Evolutionary conservation across 2,797 vertebrate species (phyloP).

Genomic region (Anniella stebbinsi): DNA sequence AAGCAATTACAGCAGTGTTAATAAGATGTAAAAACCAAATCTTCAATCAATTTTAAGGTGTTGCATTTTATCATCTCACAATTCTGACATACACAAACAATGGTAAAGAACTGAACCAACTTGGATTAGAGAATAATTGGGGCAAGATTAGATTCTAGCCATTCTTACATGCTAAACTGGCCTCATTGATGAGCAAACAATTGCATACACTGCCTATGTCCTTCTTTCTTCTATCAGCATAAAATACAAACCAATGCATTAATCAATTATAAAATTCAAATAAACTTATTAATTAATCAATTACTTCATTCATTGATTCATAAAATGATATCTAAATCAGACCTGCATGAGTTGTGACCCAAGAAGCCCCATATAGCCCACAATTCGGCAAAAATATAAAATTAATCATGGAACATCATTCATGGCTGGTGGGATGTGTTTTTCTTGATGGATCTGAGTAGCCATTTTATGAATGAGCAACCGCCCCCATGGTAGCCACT

Average conservation of each 20-base stretch:
- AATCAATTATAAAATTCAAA: background rate
- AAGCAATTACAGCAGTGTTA: background rate
- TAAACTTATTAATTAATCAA: background rate
- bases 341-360: background rate
- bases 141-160: too few relatives aligned
- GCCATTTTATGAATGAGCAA: too few relatives aligned
- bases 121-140: background rate
- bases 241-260: background rate
- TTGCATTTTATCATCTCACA: conserved; percentile 6
- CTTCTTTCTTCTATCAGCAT: background rate
- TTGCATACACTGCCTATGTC: background rate
- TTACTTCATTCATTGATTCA: background rate
- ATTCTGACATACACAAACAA: background rate
- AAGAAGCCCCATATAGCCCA: background rate
- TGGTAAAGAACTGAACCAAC: background rate
- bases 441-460: background rate
- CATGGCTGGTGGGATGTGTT: background rate
- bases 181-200: background rate
- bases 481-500: too few relatives aligned
- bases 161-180: background rate
- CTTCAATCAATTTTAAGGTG: background rate
- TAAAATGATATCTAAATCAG: background rate
- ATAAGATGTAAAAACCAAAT: background rate
- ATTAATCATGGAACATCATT: background rate
- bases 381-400: background rate